Percentiles rank a stretch among this genome's conserved stretches.
phyloP scores from a whole-genome alignment of 2,113 vertebrate genomes.

The Dasypus novemcinctus region DNA sequence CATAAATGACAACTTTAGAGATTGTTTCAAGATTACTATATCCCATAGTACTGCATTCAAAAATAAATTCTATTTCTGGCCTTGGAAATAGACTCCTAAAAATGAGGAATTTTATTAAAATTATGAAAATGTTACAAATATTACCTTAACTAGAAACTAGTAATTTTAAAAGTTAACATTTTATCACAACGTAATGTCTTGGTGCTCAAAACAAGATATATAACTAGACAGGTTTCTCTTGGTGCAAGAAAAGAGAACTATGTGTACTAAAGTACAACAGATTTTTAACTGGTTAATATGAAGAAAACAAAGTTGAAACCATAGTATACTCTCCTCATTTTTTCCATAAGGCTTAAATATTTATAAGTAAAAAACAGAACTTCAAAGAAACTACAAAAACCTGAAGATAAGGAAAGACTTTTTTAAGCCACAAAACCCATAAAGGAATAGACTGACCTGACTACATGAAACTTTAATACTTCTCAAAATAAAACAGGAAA shows the following conservation, averaged over 20 bases:
- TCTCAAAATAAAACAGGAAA: neutral
- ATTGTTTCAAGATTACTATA: slow-evolving; percentile 26
- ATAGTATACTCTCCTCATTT: neutral
- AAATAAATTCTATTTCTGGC: neutral
- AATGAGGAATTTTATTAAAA: slow-evolving; percentile 14
- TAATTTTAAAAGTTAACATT: slow-evolving; percentile 36
- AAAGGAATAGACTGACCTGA: neutral
- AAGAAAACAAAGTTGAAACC: neutral
- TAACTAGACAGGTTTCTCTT: slow-evolving; percentile 2
- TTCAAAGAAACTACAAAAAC: neutral
- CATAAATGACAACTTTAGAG: neutral
- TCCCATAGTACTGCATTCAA: neutral
- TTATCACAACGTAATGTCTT: neutral
- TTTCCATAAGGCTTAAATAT: neutral
- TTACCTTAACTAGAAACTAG: slow-evolving; percentile 36
- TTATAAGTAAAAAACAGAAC: neutral
- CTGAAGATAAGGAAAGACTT: neutral
- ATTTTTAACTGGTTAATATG: neutral
- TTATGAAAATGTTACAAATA: slow-evolving; percentile 29
- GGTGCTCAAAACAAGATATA: neutral
- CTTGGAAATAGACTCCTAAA: neutral
- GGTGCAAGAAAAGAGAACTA: neutral
- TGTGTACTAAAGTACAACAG: neutral
- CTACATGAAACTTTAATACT: neutral
- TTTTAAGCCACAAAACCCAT: neutral